Conservation (phyloP, 2,113 vertebrate species). For the Chloropsis hardwickii region DNA sequence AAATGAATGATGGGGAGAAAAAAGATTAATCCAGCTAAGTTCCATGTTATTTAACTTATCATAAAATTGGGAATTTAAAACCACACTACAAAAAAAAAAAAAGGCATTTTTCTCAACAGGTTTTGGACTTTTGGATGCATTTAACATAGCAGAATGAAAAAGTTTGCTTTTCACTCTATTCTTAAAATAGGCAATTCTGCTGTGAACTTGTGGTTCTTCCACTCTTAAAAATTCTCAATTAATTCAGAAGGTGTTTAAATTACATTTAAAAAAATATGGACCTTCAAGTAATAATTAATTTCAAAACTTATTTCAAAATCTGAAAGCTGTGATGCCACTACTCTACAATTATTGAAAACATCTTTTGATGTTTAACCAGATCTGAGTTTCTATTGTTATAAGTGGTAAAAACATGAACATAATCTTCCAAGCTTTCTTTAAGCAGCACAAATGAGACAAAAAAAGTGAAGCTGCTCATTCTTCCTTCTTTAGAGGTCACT, state of each 20-base stretch:
- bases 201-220: not conserved
- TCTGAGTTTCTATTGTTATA: not conserved
- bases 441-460: not conserved
- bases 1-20: not conserved
- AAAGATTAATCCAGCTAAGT: not conserved
- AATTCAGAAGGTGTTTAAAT: not conserved
- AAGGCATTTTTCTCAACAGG: not conserved
- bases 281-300: not conserved
- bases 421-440: not conserved
- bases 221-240: not conserved
- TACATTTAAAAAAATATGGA: not conserved
- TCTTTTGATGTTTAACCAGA: not conserved
- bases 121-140: not conserved
- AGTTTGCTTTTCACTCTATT: not conserved
- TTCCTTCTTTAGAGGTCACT: not conserved
- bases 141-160: not conserved
- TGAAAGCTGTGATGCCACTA: not conserved
- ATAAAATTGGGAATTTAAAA: not conserved
- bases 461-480: not conserved
- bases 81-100: not conserved
- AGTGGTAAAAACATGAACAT: not conserved
- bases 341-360: not conserved
- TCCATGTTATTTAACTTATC: not conserved
- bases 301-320: not conserved
- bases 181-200: not conserved